Percentiles rank a stretch among this genome's conserved stretches.
phyloP scores from a whole-genome alignment of 2,797 vertebrate species.

The Chrosomus eos region DNA sequence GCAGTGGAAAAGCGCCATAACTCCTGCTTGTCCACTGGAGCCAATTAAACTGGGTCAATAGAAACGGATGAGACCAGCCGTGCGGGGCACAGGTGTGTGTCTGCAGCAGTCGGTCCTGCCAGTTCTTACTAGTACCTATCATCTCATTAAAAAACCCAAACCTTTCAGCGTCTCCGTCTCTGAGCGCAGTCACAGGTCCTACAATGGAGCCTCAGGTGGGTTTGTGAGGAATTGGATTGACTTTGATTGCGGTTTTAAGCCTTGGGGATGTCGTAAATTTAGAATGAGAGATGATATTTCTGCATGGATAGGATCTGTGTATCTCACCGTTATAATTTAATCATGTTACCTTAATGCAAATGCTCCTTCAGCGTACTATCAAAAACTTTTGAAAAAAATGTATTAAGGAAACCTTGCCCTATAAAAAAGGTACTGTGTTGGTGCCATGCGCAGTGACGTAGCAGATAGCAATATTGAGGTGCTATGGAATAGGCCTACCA shows the following conservation, averaged over 20 bases:
- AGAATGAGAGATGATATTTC: conserved; percentile 2
- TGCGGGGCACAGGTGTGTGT: conserved; percentile 54
- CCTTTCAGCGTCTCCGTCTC: neutral
- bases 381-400: neutral
- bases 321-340: neutral
- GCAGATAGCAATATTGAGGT: neutral
- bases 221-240: conserved; percentile 30
- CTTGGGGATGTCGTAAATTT: conserved; percentile 21
- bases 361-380: neutral
- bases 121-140: conserved; percentile 14
- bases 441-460: neutral
- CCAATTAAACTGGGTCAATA: conserved; percentile 58
- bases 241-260: conserved; percentile 36
- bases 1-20: too few species aligned
- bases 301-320: conserved; percentile 9
- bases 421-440: neutral
- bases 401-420: neutral
- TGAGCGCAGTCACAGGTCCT: neutral
- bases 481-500: neutral
- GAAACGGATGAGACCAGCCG: conserved; percentile 19
- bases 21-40: conserved; percentile 44
- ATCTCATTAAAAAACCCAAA: conserved; percentile 33
- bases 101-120: neutral
- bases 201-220: conserved; percentile 50
- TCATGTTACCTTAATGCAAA: neutral